phyloP scores from a whole-genome alignment of 2,797 vertebrate genomes.

The Moxostoma hubbsi region DNA sequence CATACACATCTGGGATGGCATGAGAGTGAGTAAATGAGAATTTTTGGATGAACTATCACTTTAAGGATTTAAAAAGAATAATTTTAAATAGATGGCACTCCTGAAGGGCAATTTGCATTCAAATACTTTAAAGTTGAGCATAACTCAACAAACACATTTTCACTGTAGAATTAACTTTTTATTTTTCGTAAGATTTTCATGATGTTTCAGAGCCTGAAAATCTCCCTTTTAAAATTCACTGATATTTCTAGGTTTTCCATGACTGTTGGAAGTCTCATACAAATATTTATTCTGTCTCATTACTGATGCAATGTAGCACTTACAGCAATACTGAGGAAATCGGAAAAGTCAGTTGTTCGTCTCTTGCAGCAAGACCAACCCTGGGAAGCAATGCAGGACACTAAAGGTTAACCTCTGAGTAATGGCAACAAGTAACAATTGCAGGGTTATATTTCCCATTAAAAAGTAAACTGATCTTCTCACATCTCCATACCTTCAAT shows the following conservation, averaged over 20 bases:
- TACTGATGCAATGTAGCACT: constrained; percentile 59
- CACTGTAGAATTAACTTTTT: too few relatives aligned
- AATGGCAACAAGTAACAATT: neutral
- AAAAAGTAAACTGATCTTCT: neutral
- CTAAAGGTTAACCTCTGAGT: neutral
- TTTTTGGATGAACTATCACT: too few relatives aligned
- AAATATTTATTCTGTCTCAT: neutral
- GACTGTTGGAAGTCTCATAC: neutral
- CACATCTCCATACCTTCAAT: constrained; percentile 83
- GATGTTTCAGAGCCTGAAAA: too few relatives aligned
- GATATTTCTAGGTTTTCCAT: too few relatives aligned
- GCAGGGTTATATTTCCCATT: neutral
- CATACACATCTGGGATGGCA: too few relatives aligned
- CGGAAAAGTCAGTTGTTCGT: constrained; percentile 97
- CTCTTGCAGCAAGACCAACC: constrained; percentile 98
- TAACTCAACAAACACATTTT: too few relatives aligned
- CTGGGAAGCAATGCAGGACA: constrained; percentile 68
- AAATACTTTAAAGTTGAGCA: neutral
- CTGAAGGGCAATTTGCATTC: too few relatives aligned
- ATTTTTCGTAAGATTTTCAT: too few relatives aligned
- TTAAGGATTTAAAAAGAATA: too few relatives aligned
- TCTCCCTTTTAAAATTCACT: too few relatives aligned
- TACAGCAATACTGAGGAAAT: constrained; percentile 95
- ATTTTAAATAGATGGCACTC: too few relatives aligned
- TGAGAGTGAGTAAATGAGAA: too few relatives aligned